These are phyloP conservation scores for Holothuria leucospilota DNA, from an alignment of 53 echinoderm and acorn worm genomes.

Conservation along the genomic window DNA sequence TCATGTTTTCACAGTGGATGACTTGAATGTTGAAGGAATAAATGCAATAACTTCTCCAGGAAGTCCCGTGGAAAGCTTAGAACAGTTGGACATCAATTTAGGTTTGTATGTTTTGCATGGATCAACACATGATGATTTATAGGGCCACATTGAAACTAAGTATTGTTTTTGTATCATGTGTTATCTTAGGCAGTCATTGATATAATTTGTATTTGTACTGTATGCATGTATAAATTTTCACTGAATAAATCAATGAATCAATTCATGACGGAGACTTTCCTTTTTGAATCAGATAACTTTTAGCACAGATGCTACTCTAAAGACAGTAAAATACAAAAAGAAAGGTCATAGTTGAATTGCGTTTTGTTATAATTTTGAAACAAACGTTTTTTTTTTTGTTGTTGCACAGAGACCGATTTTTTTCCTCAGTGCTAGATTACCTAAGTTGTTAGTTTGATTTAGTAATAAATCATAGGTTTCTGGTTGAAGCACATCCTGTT, in stretches of 20 bases:
- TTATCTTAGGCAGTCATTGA: too few species aligned
- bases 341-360: too few species aligned
- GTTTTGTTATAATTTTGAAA: too few species aligned
- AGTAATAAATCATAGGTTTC: background rate
- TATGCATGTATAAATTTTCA: too few species aligned
- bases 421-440: background rate
- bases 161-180: background rate
- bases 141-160: background rate
- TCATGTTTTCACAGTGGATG: constrained; percentile 57
- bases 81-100: constrained; percentile 79
- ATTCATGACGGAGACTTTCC: too few species aligned
- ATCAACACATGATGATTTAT: background rate
- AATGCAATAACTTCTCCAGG: constrained; percentile 76
- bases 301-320: too few species aligned
- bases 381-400: too few species aligned
- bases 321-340: too few species aligned
- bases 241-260: too few species aligned
- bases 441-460: background rate
- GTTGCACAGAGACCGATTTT: background rate
- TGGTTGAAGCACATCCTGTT: background rate
- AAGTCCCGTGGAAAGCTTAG: constrained; percentile 69
- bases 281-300: too few species aligned
- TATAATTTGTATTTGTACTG: too few species aligned
- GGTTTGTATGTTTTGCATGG: background rate
- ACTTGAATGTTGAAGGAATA: constrained; percentile 73